Base-by-base conservation (phyloP, 1,140 invertebrate genomes). In the Odontomachus brunneus region DNA sequence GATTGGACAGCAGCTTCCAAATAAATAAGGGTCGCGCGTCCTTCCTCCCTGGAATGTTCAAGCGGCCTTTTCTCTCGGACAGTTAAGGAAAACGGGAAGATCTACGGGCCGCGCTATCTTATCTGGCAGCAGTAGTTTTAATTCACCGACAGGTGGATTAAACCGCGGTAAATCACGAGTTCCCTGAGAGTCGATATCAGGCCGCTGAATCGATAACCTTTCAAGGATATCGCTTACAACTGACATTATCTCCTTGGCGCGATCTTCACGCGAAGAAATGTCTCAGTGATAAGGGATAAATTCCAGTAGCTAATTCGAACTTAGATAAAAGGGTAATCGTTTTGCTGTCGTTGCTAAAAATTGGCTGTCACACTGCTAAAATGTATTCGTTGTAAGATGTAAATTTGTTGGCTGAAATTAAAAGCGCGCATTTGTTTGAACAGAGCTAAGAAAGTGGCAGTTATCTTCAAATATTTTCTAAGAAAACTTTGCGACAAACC, bases 81-180 rank as follows among this genome's bases (percentile, higher is more conserved):
- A 26, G 75, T 33, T 29, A 44, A 67, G 63, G 38, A 63, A 86
- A 83, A 82, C 48, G 72, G 3, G 29, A 59, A 63, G 29, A 82
- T 82, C 67, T 73, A 74, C 60, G 67, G 44, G 49, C 15, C 22
- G 29, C 48, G 19, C 53, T 51, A 86, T 82, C 78, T 84, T 85
- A 86, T 85, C 78, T 57, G 44, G 55, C 53, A 15, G 14, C 62
- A 57, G 85, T 83, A 75, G 84, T 86, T 87, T 87, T 87, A 87
- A 86, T 86, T 87, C 49, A 38, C 84, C 78, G 85, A 87, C 85
- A 87, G 80, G 84, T 83, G 84, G 85, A 87, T 87, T 87, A 87
- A 83, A 83, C 53, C 71, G 72, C 59, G 29, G 26, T 86, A 76
- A 85, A 87, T 86, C 85, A 86, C 59, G 9, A 12, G 19, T 33